Base-by-base conservation (phyloP, 23 tunicate species). In the Phallusia fumigata region DNA sequence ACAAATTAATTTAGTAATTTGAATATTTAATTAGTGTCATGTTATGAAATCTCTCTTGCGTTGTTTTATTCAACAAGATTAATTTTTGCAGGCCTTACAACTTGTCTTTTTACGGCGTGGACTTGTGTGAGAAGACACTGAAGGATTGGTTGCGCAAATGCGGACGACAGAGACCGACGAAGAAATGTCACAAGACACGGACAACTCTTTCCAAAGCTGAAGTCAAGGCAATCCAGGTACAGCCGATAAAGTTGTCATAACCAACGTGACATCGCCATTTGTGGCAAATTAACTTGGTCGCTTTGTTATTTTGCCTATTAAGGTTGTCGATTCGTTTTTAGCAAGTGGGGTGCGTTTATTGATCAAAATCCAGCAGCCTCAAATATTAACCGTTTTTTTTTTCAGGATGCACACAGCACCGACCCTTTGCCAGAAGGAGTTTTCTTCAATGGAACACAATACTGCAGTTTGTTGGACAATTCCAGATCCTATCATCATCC, bases 121-220 rank as follows among this genome's bases (percentile, higher is more conserved):
- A 80, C 49, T 73, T 88, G 52, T 30, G 64, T 81, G 86, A 88
- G 49, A 65, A 81, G 6, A 65, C 24, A 18, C 51, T 93, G 34
- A 86, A 64, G 35, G 89, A 88, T 65, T 93, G 97, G 97, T 36
- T 93, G 81, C 69, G 90, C 32, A 88, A 87, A 40, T 69, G 97
- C 81, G 97, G 97, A 8, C 81, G 93, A 0, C 97, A 93, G 74
- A 86, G 77, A 33, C 92, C 92, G 32, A 93, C 87, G 82, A 80
- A 80, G 77, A 93, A 93, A 65, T 65, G 76, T 31, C 97, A 69
- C 32, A 85, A 76, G 75, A 92, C 88, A 76, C 44, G 76, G 32
- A 33, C 74, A 72, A 79, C 64, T 77, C 52, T 93, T 31, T 72
- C 93, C 19, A 52, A 51, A 50, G 73, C 82, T 30, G 97, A 93